Evolutionary conservation across 2,797 vertebrate species (phyloP).

Genomic region (Diglossa cyanea): DNA sequence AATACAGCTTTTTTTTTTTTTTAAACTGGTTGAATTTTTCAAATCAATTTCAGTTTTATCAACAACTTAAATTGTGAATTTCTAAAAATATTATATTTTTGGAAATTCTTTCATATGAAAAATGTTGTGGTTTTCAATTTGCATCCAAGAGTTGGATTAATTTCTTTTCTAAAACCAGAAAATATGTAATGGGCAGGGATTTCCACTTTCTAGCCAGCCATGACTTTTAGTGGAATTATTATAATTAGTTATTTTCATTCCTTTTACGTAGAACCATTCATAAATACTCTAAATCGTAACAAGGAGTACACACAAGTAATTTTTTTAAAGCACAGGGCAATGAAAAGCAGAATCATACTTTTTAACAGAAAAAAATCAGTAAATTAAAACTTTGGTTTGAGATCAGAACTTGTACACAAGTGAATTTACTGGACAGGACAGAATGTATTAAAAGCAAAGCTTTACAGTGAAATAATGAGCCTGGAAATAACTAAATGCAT

Average conservation of each 20-base stretch:
- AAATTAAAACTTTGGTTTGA: background rate
- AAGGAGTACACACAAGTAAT: background rate
- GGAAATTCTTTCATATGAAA: background rate
- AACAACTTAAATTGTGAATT: background rate
- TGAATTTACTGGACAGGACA: background rate
- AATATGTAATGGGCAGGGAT: constrained; percentile 50
- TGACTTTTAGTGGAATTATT: constrained; percentile 41
- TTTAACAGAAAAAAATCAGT: background rate
- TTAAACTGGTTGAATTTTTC: background rate
- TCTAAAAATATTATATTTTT: background rate
- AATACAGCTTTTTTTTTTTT: background rate
- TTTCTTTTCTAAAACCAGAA: constrained; percentile 43
- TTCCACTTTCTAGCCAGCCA: constrained; percentile 42
- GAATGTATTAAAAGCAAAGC: background rate
- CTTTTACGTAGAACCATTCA: constrained; percentile 55
- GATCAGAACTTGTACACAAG: background rate
- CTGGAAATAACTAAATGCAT: background rate
- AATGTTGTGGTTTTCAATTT: constrained; percentile 45
- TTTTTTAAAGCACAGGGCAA: background rate
- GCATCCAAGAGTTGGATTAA: constrained; percentile 31
- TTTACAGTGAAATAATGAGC: background rate
- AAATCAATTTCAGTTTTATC: constrained; percentile 6
- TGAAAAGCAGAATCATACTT: background rate
- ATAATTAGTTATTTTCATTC: constrained; percentile 56
- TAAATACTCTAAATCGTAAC: constrained; percentile 7